Base-by-base conservation (phyloP, 2,888 invertebrate genomes). In the Sacculina carcini region DNA sequence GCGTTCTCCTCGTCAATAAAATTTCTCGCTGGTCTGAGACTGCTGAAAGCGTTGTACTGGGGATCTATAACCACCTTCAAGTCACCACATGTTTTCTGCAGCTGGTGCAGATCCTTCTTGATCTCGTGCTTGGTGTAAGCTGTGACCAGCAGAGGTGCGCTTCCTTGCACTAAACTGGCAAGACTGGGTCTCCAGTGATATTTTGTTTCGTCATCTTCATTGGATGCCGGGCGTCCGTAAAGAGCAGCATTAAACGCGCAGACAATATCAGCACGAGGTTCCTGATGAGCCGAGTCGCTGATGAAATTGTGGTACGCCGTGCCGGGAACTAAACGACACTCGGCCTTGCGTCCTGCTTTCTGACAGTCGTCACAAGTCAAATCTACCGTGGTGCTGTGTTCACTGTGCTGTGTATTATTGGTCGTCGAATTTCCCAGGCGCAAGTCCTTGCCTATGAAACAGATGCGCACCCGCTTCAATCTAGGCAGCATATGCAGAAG, bases 241-340 rank as follows among this genome's bases (percentile, higher is more conserved):
- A 55, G 54, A 3, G 53, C 55, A 49, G 53, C 53, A 38, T 55
- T 55, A 32, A 51, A 55, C n/a, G 55, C 52, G 19, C 52, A 26
- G 16, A 54, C 38, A 16, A 47, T 42, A 44, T 54, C 39, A 23
- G 55, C 53, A 5, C 31, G 40, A 2, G 28, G 24, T 28, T 28
- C 53, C 24, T 53, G 44, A n/a, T n/a, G n/a, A n/a, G n/a, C n/a
- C 44, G 44, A 28, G 28, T 19, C 19, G 28, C 44, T 26, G 44
- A n/a, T 28, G 28, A 28, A 44, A 7, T n/a, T 44, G 44, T 44
- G 44, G 44, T 44, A 44, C 28, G 28, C 16, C 9, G 44, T 44
- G 44, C 10, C 29, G 2, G 44, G 44, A 26, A 19, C 28, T 3
- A 44, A 19, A 26, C 29, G 28, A 28, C 44, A 44, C 28, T 26